These are phyloP conservation scores for Diadegma fenestrale DNA, from an alignment of 2,888 invertebrate species.

Conservation along the genomic window DNA sequence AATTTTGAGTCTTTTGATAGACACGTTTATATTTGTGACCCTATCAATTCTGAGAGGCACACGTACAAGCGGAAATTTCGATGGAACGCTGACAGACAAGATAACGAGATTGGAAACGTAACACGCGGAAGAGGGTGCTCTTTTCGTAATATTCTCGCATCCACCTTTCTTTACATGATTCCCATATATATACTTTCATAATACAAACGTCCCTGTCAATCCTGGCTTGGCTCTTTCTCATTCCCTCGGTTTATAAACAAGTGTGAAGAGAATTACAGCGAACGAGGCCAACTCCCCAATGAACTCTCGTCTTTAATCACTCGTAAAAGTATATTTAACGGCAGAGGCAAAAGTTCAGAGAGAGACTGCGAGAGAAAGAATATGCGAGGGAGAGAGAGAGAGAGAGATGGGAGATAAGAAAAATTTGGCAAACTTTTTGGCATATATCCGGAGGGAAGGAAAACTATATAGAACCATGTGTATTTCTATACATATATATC, in stretches of 20 bases:
- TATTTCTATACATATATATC: conserved; percentile 25
- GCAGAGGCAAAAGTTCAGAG: conserved; percentile 58
- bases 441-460: conserved; percentile 65
- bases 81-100: conserved; percentile 57
- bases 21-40: conserved; percentile 23
- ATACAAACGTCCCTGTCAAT: conserved; percentile 31
- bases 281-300: conserved; percentile 56
- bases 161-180: conserved; percentile 40
- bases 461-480: conserved; percentile 46
- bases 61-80: conserved; percentile 53
- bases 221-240: conserved; percentile 1
- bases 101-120: conserved; percentile 64
- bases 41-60: conserved; percentile 27
- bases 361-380: conserved; percentile 53
- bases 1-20: conserved; percentile 19
- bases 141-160: conserved; percentile 40
- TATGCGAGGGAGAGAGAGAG: conserved; percentile 21
- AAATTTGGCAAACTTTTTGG: conserved; percentile 69
- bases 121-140: conserved; percentile 38
- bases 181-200: conserved; percentile 35
- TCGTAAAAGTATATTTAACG: conserved; percentile 65
- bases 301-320: conserved; percentile 67
- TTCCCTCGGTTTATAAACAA: conserved; percentile 34
- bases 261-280: conserved; percentile 49
- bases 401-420: conserved; percentile 60